Evolutionary conservation across 1,140 invertebrate species (phyloP).

Genomic region (Drosophila gunungcola): DNA sequence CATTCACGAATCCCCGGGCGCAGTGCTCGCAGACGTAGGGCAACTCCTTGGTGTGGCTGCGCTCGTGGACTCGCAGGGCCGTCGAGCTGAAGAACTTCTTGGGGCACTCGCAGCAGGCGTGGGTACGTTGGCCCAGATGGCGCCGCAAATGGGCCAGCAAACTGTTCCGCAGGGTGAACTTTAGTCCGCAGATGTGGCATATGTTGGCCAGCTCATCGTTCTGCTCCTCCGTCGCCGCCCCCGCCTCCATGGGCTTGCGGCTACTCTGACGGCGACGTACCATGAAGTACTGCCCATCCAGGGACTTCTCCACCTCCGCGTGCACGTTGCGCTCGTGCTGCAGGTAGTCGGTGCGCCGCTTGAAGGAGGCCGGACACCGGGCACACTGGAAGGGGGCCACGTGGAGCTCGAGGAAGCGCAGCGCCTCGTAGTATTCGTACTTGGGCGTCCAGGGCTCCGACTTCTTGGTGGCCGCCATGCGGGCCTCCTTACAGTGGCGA

Average conservation of each 20-base stretch:
- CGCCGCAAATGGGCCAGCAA: constrained; percentile 65
- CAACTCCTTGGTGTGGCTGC: constrained; percentile 76
- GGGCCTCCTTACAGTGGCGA: constrained; percentile 64
- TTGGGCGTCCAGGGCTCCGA: constrained; percentile 43
- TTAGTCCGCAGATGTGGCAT: constrained; percentile 76
- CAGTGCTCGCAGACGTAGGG: constrained; percentile 77
- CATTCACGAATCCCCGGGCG: constrained; percentile 78
- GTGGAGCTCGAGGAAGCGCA: constrained; percentile 70
- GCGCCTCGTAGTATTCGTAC: constrained; percentile 64
- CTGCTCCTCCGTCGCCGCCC: background rate
- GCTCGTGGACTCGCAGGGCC: constrained; percentile 60
- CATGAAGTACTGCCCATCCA: constrained; percentile 16
- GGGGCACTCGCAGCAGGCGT: constrained; percentile 61
- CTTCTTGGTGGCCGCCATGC: constrained; percentile 30
- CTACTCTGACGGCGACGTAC: constrained; percentile 16
- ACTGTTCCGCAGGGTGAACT: constrained; percentile 69
- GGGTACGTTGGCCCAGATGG: constrained; percentile 57
- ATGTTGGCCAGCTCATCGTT: constrained; percentile 50
- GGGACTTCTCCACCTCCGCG: constrained; percentile 27
- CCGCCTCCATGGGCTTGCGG: background rate
- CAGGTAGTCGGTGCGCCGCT: constrained; percentile 57
- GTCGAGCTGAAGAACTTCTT: constrained; percentile 76
- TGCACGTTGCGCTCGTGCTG: constrained; percentile 65
- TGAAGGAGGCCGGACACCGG: constrained; percentile 49
- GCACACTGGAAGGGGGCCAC: constrained; percentile 68